phyloP scores from a whole-genome alignment of 2,113 vertebrate genomes.

The Psittacara wagleri region DNA sequence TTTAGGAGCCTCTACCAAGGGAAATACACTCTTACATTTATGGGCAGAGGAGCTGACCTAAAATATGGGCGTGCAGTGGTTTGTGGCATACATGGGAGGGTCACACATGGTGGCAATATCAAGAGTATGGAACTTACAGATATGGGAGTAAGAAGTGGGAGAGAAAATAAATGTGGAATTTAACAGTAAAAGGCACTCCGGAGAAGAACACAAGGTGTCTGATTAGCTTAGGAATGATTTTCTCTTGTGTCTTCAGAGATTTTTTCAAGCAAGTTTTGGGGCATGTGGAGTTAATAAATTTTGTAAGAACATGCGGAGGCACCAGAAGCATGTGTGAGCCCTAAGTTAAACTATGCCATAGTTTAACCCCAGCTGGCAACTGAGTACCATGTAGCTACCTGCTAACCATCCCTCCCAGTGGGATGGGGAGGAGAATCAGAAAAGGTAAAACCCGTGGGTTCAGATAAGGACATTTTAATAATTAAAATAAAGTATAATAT shows the following conservation, averaged over 20 bases:
- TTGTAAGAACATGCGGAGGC: not conserved
- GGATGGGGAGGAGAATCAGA: not conserved
- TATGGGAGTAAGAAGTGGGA: not conserved
- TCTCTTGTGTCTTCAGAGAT: not conserved
- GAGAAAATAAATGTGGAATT: not conserved
- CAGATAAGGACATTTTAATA: not conserved
- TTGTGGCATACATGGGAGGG: not conserved
- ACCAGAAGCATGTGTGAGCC: not conserved
- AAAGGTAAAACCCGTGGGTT: not conserved
- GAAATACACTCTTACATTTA: not conserved
- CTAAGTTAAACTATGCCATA: not conserved
- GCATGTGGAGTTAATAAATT: not conserved
- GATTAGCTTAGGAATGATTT: not conserved
- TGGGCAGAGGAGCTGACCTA: not conserved
- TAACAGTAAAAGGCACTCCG: not conserved
- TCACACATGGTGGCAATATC: rapidly evolving
- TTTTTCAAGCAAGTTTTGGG: not conserved
- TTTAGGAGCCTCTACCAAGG: not conserved
- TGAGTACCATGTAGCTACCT: not conserved
- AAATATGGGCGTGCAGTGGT: rapidly evolving
- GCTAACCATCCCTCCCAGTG: not conserved
- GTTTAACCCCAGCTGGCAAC: not conserved
- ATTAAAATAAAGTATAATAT: not conserved
- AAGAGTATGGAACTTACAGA: not conserved
- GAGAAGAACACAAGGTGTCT: not conserved